phyloP scores from a whole-genome alignment of 2,888 invertebrate genomes.

The Netelia melanura region DNA sequence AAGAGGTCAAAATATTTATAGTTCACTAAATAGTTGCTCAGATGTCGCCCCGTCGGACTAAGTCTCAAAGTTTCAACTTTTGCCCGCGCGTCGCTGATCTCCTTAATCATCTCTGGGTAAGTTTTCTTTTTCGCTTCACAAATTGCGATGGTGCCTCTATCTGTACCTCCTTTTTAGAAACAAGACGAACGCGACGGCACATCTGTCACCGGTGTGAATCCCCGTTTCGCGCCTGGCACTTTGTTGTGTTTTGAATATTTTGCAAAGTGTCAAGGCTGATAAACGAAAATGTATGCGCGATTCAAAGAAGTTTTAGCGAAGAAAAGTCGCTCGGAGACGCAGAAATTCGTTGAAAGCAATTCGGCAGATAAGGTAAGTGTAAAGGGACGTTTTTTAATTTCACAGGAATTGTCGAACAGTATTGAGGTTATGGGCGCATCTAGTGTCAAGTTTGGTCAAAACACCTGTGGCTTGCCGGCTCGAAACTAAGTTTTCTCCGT shows the following conservation, averaged over 20 bases:
- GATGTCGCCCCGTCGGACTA: too few species aligned
- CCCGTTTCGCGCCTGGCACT: background rate
- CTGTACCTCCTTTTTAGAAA: too few species aligned
- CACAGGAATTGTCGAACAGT: background rate
- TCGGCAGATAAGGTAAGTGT: constrained; percentile 61
- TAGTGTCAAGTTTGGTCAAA: constrained; percentile 1
- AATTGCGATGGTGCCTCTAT: too few species aligned
- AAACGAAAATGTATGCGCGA: constrained; percentile 60
- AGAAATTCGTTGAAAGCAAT: constrained; percentile 68
- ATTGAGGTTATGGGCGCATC: constrained; percentile 7
- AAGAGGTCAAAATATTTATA: too few species aligned
- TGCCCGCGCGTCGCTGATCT: too few species aligned
- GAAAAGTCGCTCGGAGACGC: constrained; percentile 70
- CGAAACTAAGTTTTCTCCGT: background rate
- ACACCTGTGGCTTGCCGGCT: constrained; percentile 9
- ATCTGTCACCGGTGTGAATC: background rate
- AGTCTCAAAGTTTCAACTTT: too few species aligned
- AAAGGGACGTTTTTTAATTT: too few species aligned
- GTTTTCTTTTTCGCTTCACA: too few species aligned
- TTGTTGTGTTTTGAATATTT: background rate
- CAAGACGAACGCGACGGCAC: too few species aligned
- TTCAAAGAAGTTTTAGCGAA: constrained; percentile 53
- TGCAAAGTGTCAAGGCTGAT: background rate
- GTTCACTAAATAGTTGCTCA: too few species aligned
- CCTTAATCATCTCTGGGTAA: too few species aligned